Evolutionary conservation across 1,140 invertebrate genomes (phyloP).

Genomic region (Drosophila lacertosa): DNA sequence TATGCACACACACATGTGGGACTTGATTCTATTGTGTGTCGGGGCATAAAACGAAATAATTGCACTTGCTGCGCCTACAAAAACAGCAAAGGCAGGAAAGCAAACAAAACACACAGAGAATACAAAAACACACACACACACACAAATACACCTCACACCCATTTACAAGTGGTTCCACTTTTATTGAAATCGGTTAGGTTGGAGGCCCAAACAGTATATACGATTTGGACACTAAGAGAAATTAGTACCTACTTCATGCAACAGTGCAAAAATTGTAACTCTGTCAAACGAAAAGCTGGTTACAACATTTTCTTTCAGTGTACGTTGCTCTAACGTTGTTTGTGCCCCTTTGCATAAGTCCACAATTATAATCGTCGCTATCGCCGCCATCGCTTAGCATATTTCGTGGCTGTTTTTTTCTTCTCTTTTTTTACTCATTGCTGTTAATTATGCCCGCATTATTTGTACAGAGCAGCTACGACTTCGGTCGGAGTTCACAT

Average conservation of each 20-base stretch:
- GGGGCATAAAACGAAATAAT: constrained; percentile 67
- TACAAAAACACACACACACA: not conserved
- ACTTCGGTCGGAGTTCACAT: constrained; percentile 18
- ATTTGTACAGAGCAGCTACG: constrained; percentile 37
- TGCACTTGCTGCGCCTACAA: constrained; percentile 73
- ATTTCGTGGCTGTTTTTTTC: constrained; percentile 30
- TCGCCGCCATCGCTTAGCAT: constrained; percentile 25
- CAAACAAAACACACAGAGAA: constrained; percentile 24
- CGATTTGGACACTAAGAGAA: constrained; percentile 9
- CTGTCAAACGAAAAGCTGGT: no score
- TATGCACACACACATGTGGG: constrained; percentile 30
- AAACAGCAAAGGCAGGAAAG: constrained; percentile 4
- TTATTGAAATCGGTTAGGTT: not conserved
- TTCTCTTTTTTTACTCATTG: constrained; percentile 51
- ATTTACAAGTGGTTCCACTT: constrained; percentile 6
- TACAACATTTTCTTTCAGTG: constrained; percentile 7
- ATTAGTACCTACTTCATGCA: not conserved
- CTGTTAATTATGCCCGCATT: constrained; percentile 77
- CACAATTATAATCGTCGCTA: constrained; percentile 42
- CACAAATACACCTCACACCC: not conserved
- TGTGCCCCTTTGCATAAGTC: constrained; percentile 17
- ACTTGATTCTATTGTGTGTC: constrained; percentile 47
- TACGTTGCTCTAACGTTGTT: constrained; percentile 10
- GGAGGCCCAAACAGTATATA: not conserved
- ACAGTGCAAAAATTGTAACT: no score